phyloP scores from a whole-genome alignment of 1,140 invertebrate genomes.

The Formica selysi region DNA sequence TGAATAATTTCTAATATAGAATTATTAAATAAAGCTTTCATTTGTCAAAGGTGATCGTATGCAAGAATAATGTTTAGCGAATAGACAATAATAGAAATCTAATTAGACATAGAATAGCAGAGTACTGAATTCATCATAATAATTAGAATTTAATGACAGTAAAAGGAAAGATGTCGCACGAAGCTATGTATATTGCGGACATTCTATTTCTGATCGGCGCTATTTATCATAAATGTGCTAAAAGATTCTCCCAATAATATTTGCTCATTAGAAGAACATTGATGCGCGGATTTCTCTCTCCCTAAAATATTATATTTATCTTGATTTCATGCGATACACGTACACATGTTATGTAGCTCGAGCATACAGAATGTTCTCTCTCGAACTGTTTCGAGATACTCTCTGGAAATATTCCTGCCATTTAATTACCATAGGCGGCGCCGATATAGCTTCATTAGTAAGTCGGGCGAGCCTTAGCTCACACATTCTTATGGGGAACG shows the following conservation, averaged over 20 bases:
- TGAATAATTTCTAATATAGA: neutral
- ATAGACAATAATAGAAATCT: neutral
- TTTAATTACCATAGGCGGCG: conserved; percentile 40
- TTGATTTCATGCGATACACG: neutral
- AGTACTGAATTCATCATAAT: neutral
- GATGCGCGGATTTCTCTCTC: neutral
- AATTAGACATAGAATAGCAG: neutral
- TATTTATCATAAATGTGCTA: neutral
- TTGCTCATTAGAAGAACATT: conserved; percentile 5
- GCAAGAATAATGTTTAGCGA: no score
- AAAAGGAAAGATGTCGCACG: neutral
- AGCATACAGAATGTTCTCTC: neutral
- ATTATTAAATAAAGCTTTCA: neutral
- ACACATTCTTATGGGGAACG: conserved; percentile 29
- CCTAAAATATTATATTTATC: conserved; percentile 11
- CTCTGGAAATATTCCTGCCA: conserved; percentile 27
- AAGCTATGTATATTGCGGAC: neutral
- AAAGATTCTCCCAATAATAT: neutral
- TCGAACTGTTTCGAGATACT: conserved; percentile 8
- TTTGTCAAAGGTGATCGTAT: neutral
- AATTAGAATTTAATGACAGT: neutral
- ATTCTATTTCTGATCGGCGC: neutral
- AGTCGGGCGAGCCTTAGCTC: conserved; percentile 32
- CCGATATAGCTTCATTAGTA: conserved; percentile 50
- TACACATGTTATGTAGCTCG: neutral